Base-by-base conservation (phyloP, 2,797 vertebrate species). In the Margarornis squamiger region DNA sequence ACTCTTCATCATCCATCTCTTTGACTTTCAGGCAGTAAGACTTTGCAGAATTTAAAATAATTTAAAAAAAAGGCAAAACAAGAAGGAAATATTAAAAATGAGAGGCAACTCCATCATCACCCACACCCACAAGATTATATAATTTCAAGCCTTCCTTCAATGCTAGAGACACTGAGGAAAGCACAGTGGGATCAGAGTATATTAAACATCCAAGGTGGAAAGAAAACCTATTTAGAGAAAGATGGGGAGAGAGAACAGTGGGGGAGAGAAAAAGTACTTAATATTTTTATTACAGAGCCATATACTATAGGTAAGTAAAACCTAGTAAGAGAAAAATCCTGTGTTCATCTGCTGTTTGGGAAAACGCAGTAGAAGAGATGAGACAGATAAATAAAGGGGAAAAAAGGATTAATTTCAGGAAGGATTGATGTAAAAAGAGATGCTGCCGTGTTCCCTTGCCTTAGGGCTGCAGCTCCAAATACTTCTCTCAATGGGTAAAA, bases 1-100 rank as follows among this genome's bases (percentile, higher is more conserved):
- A 99, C 68, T 99, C 99, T 93, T 99, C 99, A 76, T 99, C 99
- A 30, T 99, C 99, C 99, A 99, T 99, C 97, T 99, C 99, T 96
- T 99, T 99, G 97, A 99, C 99, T 98, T 99, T 99, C 96, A 99
- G 97, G 97, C 99, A 99, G 96, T 99, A 99, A 0, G 99, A 99
- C 99, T 99, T 97, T 0, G 3, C 4, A 59, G 73, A 78, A 79
- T 71, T 58, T 24, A 65, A 83, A n/a, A 79, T 23, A 9, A 36
- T 57, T 52, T 10, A 32, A 51, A 24, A 27, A 38, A 43, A 43
- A 88, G 1, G 22, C 24, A 90, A 76, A 96, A 58, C 7, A 58
- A 86, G 43, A 80, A 80, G 14, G 14, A 78, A 89, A 65, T 39
- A 62, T 74, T 87, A 92, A 82, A 30, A 86, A 85, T 57, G 19